These are phyloP conservation scores for Epinephelus fuscoguttatus DNA, from an alignment of 2,113 vertebrate genomes.

Conservation along the genomic window DNA sequence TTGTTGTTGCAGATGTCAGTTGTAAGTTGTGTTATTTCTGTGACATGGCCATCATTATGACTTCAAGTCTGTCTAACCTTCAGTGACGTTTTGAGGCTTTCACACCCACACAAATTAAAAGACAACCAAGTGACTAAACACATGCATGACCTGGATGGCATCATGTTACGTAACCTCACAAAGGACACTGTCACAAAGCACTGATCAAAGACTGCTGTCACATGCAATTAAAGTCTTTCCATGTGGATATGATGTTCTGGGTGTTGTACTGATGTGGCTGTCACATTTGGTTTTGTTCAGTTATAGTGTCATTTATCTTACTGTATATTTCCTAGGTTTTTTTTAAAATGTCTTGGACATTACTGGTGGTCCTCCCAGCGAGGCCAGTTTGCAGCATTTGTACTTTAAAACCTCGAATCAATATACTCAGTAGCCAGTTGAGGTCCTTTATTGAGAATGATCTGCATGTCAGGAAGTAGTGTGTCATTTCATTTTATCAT, in stretches of 20 bases:
- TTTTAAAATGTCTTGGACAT: background rate
- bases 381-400: background rate
- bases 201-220: conserved; percentile 30
- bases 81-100: background rate
- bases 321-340: background rate
- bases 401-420: background rate
- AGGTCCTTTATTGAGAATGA: background rate
- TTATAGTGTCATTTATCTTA: background rate
- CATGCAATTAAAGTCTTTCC: conserved; percentile 16
- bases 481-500: background rate
- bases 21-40: conserved; percentile 8
- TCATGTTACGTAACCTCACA: conserved; percentile 35
- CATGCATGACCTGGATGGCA: conserved; percentile 32
- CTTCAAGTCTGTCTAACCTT: background rate
- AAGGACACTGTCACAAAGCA: conserved; percentile 15
- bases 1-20: background rate
- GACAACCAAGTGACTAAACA: background rate
- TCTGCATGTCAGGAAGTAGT: background rate
- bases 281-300: background rate
- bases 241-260: background rate
- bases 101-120: background rate
- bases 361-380: background rate
- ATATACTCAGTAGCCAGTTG: background rate
- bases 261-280: background rate
- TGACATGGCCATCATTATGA: background rate